Conservation (phyloP, 2,113 vertebrate species). For the Malurus elegans region DNA sequence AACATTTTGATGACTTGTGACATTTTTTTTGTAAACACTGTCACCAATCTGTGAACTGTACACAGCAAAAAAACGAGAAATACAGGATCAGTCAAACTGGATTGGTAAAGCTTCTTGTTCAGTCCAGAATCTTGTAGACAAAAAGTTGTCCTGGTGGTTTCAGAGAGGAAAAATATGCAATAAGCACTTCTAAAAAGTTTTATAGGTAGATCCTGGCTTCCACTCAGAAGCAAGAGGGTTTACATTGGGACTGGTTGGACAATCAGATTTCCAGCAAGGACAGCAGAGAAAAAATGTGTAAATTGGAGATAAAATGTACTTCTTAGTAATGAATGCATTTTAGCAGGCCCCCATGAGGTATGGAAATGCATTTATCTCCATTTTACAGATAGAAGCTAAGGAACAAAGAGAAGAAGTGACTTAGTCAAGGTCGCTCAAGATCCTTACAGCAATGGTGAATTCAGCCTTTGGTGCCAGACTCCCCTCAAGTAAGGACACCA, state of each 20-base stretch:
- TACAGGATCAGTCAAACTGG: neutral
- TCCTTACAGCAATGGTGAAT: neutral
- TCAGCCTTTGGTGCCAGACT: neutral
- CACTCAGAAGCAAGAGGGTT: neutral
- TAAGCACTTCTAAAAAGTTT: neutral
- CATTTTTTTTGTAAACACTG: neutral
- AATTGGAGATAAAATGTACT: conserved; percentile 35
- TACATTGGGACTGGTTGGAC: neutral
- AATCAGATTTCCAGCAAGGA: conserved; percentile 45
- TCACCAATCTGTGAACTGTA: neutral
- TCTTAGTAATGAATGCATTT: conserved; percentile 50
- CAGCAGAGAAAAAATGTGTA: conserved; percentile 35
- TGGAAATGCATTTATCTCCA: conserved; percentile 59
- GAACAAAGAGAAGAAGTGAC: conserved; percentile 41
- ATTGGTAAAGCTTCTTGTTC: neutral
- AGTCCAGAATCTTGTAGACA: neutral
- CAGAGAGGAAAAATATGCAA: neutral
- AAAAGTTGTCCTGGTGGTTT: neutral
- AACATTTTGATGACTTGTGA: neutral
- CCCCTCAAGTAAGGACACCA: neutral
- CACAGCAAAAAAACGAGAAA: neutral
- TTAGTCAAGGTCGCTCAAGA: conserved; percentile 37
- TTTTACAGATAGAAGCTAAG: conserved; percentile 52
- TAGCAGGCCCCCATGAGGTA: conserved; percentile 31
- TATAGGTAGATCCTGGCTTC: neutral